phyloP scores from a whole-genome alignment of 2,888 invertebrate genomes.

The Clivina fossor region DNA sequence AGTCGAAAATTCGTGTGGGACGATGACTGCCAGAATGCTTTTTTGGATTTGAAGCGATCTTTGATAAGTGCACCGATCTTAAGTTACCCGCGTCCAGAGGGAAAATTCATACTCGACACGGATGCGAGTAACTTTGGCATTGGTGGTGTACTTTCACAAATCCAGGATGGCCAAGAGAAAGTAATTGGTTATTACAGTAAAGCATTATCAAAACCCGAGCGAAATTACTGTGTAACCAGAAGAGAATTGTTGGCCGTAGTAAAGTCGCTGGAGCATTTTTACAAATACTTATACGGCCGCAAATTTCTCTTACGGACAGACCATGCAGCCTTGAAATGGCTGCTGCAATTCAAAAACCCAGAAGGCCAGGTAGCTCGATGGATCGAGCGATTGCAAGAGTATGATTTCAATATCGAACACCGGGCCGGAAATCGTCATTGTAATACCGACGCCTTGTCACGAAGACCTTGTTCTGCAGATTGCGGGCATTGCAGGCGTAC shows the following conservation, averaged over 20 bases:
- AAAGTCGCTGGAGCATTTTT: constrained; percentile 42
- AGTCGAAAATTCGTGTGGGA: neutral
- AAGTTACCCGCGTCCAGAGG: neutral
- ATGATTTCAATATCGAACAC: constrained; percentile 42
- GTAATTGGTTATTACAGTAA: constrained; percentile 38
- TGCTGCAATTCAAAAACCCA: constrained; percentile 44
- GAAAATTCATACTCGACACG: neutral
- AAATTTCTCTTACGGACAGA: constrained; percentile 43
- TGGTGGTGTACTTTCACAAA: neutral
- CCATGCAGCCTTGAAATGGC: constrained; percentile 45
- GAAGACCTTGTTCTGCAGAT: constrained; percentile 36
- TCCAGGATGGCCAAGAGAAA: constrained; percentile 35
- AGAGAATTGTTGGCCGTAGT: constrained; percentile 43
- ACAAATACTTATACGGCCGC: constrained; percentile 44
- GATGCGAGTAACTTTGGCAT: neutral
- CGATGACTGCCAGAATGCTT: constrained; percentile 5
- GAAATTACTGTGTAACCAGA: constrained; percentile 43
- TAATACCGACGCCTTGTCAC: constrained; percentile 41
- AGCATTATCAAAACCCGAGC: constrained; percentile 37
- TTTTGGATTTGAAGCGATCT: neutral
- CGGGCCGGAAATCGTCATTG: constrained; percentile 37
- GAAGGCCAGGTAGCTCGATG: constrained; percentile 47
- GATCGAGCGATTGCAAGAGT: constrained; percentile 43
- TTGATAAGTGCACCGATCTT: constrained; percentile 1
- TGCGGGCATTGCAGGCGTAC: constrained; percentile 5